phyloP scores from a whole-genome alignment of 1,140 invertebrate species.

The Drepana arcuata region DNA sequence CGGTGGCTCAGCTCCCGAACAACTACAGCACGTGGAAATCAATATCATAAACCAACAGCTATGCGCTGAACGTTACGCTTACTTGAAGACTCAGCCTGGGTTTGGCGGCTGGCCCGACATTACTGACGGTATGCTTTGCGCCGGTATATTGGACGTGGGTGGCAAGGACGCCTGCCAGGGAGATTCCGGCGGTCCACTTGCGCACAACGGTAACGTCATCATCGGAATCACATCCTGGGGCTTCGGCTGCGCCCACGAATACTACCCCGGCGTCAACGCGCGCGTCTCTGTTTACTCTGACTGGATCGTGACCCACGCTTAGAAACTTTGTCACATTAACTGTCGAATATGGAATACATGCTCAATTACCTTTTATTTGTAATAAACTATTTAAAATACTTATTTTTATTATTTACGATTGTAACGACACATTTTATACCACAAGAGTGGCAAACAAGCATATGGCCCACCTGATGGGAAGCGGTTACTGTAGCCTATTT shows the following conservation, averaged over 20 bases:
- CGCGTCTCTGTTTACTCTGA: constrained; percentile 62
- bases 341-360: no score
- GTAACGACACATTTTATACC: no score
- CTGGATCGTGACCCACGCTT: constrained; percentile 69
- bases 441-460: no score
- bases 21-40: constrained; percentile 46
- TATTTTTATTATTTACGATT: neutral
- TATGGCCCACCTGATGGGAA: no score
- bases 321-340: neutral
- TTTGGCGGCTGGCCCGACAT: constrained; percentile 24
- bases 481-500: no score
- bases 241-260: constrained; percentile 66
- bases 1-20: constrained; percentile 16
- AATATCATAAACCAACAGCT: constrained; percentile 56
- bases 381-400: neutral
- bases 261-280: constrained; percentile 72
- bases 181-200: constrained; percentile 76
- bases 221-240: constrained; percentile 75
- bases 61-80: constrained; percentile 39
- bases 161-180: constrained; percentile 76
- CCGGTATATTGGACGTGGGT: constrained; percentile 32
- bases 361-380: no score
- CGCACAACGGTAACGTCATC: constrained; percentile 52
- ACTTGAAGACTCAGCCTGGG: constrained; percentile 21
- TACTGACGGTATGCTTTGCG: constrained; percentile 43